A percentile compares a stretch with the other conserved stretches of the same genome.
Evolutionary conservation across 1,140 invertebrate species (phyloP).

Genomic region (Drosophila varians): DNA sequence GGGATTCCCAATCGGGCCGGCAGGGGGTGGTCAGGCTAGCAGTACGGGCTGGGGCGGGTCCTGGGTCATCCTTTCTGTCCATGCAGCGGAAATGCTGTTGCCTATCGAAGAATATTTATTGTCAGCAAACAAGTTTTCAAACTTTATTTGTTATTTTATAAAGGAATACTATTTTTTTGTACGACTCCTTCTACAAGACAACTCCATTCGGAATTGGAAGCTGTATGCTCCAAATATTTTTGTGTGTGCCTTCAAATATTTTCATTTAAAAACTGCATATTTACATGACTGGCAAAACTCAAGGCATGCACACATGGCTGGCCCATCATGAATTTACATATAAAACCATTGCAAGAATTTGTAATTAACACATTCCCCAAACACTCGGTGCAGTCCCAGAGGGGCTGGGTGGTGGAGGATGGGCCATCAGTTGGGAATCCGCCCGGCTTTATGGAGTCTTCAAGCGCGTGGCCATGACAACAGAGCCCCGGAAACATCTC

Average conservation of each 20-base stretch:
- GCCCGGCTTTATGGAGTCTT: constrained; percentile 21
- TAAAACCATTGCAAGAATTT: constrained; percentile 59
- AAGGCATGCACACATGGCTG: constrained; percentile 30
- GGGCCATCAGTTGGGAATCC: background rate
- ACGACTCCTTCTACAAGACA: background rate
- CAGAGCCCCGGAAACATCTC: background rate
- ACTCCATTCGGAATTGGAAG: background rate
- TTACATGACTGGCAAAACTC: background rate
- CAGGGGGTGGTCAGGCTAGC: constrained; percentile 23
- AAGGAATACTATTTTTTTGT: background rate
- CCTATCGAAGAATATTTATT: constrained; percentile 51
- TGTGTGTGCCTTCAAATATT: background rate
- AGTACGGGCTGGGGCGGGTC: constrained; percentile 17
- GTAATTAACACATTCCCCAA: constrained; percentile 68
- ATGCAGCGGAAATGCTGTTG: constrained; percentile 43
- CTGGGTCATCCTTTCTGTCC: constrained; percentile 31
- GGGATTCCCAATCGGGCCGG: background rate
- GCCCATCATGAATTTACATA: constrained; percentile 40
- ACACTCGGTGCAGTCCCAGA: background rate
- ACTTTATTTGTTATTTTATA: background rate
- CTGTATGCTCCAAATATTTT: no score
- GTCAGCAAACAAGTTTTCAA: constrained; percentile 10
- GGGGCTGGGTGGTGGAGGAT: background rate
- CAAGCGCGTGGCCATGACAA: constrained; percentile 28
- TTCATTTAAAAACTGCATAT: background rate